Evolutionary conservation across 2,113 vertebrate genomes (phyloP).

Genomic region (Ochotona princeps): DNA sequence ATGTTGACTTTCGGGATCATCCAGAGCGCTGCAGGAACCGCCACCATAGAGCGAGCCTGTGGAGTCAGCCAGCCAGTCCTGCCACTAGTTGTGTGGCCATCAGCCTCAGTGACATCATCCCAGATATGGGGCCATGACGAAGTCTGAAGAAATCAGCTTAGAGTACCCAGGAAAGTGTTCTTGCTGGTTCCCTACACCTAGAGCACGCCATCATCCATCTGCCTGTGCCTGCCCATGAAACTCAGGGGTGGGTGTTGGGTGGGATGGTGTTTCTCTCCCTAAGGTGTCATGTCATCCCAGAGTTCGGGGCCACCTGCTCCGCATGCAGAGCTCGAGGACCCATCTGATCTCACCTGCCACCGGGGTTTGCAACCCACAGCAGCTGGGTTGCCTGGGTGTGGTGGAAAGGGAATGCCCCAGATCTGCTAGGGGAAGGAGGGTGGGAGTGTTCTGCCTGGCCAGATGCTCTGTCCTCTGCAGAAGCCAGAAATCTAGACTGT

Average conservation of each 20-base stretch:
- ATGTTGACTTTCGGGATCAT: not conserved
- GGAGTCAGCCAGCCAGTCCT: not conserved
- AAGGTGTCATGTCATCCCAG: not conserved
- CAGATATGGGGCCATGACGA: not conserved
- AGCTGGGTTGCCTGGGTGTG: not conserved
- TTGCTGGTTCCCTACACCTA: too few relatives aligned
- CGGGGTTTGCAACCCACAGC: not conserved
- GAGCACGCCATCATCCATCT: too few relatives aligned
- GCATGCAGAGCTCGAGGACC: not conserved
- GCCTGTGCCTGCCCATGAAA: not conserved
- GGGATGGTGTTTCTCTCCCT: too few relatives aligned
- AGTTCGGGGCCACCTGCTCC: not conserved
- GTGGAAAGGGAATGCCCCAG: not conserved
- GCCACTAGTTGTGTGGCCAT: not conserved
- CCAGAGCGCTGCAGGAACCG: too few relatives aligned
- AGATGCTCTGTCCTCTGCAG: not conserved
- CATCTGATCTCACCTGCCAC: not conserved
- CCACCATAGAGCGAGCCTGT: not conserved
- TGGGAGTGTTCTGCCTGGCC: not conserved
- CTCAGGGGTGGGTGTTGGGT: not conserved
- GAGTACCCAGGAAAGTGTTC: not conserved
- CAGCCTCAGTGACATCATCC: not conserved
- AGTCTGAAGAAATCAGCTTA: not conserved
- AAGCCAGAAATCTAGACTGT: slow-evolving; percentile 49
- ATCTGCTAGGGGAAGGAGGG: not conserved